Conservation (phyloP, 2,113 vertebrate genomes). For the Proteles cristata region DNA sequence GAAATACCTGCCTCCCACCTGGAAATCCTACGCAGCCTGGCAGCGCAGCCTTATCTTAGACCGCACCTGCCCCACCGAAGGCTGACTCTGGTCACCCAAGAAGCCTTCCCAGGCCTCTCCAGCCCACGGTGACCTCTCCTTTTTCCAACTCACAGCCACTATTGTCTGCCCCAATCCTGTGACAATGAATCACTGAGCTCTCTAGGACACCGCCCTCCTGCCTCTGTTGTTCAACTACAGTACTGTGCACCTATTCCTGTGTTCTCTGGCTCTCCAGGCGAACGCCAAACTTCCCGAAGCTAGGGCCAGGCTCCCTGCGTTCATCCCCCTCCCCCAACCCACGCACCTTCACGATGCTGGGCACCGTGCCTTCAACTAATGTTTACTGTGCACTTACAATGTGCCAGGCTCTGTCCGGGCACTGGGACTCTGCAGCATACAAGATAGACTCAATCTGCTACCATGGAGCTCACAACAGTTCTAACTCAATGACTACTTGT, state of each 20-base stretch:
- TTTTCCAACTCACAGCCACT: slow-evolving; percentile 65
- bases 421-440: not conserved
- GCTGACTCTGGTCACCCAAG: not conserved
- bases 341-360: not conserved
- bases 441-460: not conserved
- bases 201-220: not conserved
- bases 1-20: not conserved
- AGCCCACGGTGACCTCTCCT: slow-evolving; percentile 65
- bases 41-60: not conserved
- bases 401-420: not conserved
- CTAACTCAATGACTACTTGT: not conserved
- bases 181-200: slow-evolving; percentile 70
- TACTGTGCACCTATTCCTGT: not conserved
- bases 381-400: not conserved
- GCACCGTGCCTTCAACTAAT: not conserved
- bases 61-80: slow-evolving; percentile 19
- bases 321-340: not conserved
- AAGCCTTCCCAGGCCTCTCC: slow-evolving; percentile 45
- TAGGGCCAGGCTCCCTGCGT: not conserved
- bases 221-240: not conserved
- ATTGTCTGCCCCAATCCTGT: slow-evolving; percentile 60
- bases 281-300: not conserved
- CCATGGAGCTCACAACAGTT: not conserved
- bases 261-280: slow-evolving; percentile 20
- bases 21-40: not conserved